These are phyloP conservation scores for Scolopax rusticola DNA, from an alignment of 2,797 vertebrate species.

Conservation along the genomic window DNA sequence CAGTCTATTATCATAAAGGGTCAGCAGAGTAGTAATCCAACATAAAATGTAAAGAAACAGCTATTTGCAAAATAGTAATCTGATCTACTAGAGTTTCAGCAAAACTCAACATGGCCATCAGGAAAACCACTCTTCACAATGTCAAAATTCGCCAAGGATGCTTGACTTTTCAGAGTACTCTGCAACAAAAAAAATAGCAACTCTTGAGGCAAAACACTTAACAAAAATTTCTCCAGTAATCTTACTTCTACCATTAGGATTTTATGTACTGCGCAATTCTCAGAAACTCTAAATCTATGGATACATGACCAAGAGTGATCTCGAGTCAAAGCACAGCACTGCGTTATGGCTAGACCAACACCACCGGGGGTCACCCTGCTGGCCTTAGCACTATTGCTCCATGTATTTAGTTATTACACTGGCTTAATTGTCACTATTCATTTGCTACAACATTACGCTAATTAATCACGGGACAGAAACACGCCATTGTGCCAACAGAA, in stretches of 20 bases:
- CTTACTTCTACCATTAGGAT: not conserved
- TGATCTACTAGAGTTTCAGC: not conserved
- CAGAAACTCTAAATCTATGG: not conserved
- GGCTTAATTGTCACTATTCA: not conserved
- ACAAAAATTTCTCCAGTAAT: not conserved
- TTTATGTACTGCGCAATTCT: not conserved
- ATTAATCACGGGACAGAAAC: not conserved
- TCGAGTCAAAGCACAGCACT: not conserved
- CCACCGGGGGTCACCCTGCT: not conserved
- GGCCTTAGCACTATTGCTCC: not conserved
- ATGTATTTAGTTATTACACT: not conserved
- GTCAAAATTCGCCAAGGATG: not conserved
- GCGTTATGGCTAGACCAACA: not conserved
- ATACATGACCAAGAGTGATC: not conserved
- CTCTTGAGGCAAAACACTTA: not conserved
- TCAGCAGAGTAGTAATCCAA: not conserved
- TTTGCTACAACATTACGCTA: not conserved
- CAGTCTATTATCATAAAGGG: not conserved
- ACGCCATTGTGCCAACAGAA: not conserved
- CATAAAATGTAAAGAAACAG: not conserved
- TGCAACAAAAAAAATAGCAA: not conserved
- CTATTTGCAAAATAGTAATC: not conserved
- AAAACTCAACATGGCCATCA: not conserved
- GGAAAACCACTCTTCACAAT: not conserved
- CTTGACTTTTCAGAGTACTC: not conserved